Evolutionary conservation across 1,140 invertebrate species (phyloP).

Genomic region (Ericerus pela): DNA sequence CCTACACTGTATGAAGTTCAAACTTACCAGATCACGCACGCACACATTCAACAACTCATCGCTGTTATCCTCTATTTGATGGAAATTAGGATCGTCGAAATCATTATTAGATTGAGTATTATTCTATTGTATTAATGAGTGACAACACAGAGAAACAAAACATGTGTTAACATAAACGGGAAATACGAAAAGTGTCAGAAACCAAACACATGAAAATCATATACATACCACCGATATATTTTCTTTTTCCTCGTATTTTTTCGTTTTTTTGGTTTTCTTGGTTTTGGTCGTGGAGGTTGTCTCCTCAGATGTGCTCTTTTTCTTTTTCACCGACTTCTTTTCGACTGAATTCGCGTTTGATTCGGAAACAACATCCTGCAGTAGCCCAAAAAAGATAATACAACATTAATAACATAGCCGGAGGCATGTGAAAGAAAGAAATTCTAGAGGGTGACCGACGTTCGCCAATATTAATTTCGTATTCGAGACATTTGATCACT

Average conservation of each 20-base stretch:
- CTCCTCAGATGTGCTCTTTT: background rate
- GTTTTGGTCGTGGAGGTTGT: conserved; percentile 18
- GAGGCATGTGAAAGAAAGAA: no score
- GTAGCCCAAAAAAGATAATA: no score
- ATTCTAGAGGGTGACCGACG: no score
- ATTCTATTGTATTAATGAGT: conserved; percentile 10
- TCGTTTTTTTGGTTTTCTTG: conserved; percentile 26
- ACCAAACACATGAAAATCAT: background rate
- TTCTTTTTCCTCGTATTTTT: conserved; percentile 26
- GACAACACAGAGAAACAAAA: conserved; percentile 8
- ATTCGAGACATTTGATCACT: no score
- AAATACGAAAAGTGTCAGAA: background rate
- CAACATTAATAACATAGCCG: no score
- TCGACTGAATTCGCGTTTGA: background rate
- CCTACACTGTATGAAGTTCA: no score
- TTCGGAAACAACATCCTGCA: background rate
- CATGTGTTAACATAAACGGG: background rate
- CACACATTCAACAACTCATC: conserved; percentile 26
- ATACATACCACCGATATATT: conserved; percentile 27
- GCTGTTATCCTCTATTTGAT: conserved; percentile 16
- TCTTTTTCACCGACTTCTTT: background rate
- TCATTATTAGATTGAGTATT: conserved; percentile 2
- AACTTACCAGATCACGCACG: conserved; percentile 26
- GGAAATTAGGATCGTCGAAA: background rate
- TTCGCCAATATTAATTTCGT: no score